Conservation (phyloP, 2,113 vertebrate genomes). For the Cololabis saira region DNA sequence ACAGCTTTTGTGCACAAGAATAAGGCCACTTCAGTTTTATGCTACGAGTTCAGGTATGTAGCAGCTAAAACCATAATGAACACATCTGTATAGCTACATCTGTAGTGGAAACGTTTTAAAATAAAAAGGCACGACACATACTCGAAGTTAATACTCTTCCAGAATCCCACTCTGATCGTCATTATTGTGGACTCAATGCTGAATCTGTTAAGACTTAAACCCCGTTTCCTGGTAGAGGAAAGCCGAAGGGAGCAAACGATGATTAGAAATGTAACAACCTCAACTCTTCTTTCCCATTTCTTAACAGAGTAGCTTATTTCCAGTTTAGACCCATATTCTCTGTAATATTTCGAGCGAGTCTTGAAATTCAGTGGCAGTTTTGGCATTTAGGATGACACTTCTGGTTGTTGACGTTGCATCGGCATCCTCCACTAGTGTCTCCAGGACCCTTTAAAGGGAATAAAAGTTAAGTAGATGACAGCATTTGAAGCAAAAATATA, state of each 20-base stretch:
- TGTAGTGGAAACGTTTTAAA: slow-evolving; percentile 35
- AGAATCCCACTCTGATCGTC: neutral
- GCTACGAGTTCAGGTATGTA: slow-evolving; percentile 20
- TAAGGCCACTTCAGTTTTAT: slow-evolving; percentile 57
- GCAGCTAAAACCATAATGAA: slow-evolving; percentile 12
- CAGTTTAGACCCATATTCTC: slow-evolving; percentile 11
- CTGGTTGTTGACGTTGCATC: slow-evolving; percentile 85
- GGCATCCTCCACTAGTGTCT: slow-evolving; percentile 87
- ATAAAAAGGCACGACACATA: slow-evolving; percentile 40
- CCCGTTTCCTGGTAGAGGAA: neutral
- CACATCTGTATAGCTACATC: slow-evolving; percentile 31
- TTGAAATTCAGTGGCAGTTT: slow-evolving; percentile 84
- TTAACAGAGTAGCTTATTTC: neutral
- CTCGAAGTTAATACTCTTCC: slow-evolving; percentile 4
- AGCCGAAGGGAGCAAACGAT: too few relatives aligned
- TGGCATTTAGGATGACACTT: slow-evolving; percentile 88
- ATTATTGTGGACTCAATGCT: neutral
- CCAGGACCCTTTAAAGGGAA: slow-evolving; percentile 81
- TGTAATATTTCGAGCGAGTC: neutral
- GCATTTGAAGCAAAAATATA: neutral
- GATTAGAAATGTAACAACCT: too few relatives aligned
- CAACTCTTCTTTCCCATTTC: neutral
- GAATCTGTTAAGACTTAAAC: neutral
- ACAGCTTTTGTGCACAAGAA: slow-evolving; percentile 43
- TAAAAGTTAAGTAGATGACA: neutral